phyloP scores from a whole-genome alignment of 2,113 vertebrate genomes.

The Galeopterus variegatus region DNA sequence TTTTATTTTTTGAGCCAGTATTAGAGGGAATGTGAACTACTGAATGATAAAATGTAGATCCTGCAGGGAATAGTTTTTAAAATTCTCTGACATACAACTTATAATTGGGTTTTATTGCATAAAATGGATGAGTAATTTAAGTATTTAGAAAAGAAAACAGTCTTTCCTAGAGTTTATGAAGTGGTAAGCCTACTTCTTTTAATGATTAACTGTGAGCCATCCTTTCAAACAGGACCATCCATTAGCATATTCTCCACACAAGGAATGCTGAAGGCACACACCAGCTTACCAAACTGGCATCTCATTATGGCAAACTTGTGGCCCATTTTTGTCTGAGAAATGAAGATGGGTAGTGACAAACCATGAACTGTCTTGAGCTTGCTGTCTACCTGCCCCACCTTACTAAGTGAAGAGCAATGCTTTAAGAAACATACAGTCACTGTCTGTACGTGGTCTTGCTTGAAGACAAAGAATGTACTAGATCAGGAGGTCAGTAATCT shows the following conservation, averaged over 20 bases:
- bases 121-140: constrained; percentile 86
- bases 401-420: background rate
- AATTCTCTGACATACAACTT: constrained; percentile 80
- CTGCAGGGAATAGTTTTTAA: constrained; percentile 73
- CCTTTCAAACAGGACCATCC: constrained; percentile 49
- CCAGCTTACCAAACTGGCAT: constrained; percentile 44
- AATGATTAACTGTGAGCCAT: constrained; percentile 81
- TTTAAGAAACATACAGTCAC: background rate
- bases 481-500: background rate
- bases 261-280: background rate
- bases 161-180: constrained; percentile 86
- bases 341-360: background rate
- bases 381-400: background rate
- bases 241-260: constrained; percentile 57
- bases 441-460: background rate
- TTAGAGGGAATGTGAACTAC: constrained; percentile 48
- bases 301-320: background rate
- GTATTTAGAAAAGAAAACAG: constrained; percentile 87
- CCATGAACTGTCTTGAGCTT: background rate
- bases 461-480: background rate
- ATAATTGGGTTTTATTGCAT: constrained; percentile 84
- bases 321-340: background rate
- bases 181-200: constrained; percentile 82
- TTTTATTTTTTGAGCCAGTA: background rate
- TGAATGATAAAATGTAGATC: constrained; percentile 62